Conservation (phyloP, 1,140 invertebrate genomes). For the Bombus pascuorum region DNA sequence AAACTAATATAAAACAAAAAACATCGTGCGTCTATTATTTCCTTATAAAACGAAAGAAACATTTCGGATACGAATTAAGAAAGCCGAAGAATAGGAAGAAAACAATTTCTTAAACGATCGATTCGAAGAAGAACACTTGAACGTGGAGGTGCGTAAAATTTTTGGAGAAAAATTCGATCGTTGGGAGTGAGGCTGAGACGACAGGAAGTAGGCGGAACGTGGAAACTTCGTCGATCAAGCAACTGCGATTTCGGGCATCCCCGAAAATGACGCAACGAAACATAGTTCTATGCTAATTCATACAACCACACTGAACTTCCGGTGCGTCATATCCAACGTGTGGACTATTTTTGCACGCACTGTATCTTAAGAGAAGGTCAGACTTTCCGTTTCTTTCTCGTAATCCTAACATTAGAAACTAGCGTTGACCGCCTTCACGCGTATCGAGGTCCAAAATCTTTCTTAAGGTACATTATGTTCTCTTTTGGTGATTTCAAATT, state of each 20-base stretch:
- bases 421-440: not conserved
- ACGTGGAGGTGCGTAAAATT: not conserved
- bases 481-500: not conserved
- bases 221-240: not conserved
- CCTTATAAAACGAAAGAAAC: too few species aligned
- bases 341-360: constrained; percentile 6
- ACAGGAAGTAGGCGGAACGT: too few species aligned
- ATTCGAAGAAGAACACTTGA: not conserved
- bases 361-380: not conserved
- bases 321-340: not conserved
- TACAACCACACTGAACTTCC: not conserved
- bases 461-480: not conserved
- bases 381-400: constrained; percentile 5
- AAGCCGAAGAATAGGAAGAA: too few species aligned
- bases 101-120: not conserved
- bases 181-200: not conserved
- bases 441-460: not conserved
- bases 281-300: not conserved
- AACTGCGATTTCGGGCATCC: not conserved
- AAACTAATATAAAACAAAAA: too few species aligned
- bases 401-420: not conserved
- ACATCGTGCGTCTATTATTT: too few species aligned
- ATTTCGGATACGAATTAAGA: too few species aligned
- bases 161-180: not conserved
- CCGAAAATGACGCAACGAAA: constrained; percentile 21